Conservation (phyloP, 2,888 invertebrate species). For the Drosophila histrio region DNA sequence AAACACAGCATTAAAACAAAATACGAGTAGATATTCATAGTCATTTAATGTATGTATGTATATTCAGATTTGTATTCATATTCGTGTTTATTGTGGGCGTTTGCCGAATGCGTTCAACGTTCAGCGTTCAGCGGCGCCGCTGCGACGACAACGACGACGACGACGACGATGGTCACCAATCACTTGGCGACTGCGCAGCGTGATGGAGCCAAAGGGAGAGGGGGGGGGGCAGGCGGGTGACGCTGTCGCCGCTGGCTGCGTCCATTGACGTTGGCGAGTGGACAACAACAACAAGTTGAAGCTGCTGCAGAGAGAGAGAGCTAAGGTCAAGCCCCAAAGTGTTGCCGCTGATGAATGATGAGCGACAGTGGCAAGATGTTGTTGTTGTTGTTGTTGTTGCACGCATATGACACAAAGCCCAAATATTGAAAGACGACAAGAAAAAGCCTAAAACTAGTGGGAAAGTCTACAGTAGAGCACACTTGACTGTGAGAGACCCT, state of each 20-base stretch:
- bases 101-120: slow-evolving; percentile 67
- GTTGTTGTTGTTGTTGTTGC: slow-evolving; percentile 16
- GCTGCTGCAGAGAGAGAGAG: slow-evolving; percentile 32
- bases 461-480: no score
- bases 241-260: slow-evolving; percentile 51
- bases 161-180: slow-evolving; percentile 32
- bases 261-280: slow-evolving; percentile 71
- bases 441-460: slow-evolving; percentile 26
- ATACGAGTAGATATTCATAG: slow-evolving; percentile 25
- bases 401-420: slow-evolving; percentile 50
- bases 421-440: slow-evolving; percentile 42
- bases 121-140: no score
- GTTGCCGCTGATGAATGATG: slow-evolving; percentile 50
- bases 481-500: no score
- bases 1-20: slow-evolving; percentile 36
- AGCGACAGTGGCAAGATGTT: slow-evolving; percentile 35
- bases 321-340: slow-evolving; percentile 67
- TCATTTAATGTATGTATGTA: neutral
- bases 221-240: neutral
- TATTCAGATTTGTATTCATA: slow-evolving; percentile 5
- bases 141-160: slow-evolving; percentile 51
- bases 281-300: slow-evolving; percentile 28
- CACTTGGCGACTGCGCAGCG: slow-evolving; percentile 23
- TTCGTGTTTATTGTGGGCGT: slow-evolving; percentile 54
- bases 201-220: neutral